Conservation (phyloP, 1,140 invertebrate species). For the Bursaphelenchus mucronatus region DNA sequence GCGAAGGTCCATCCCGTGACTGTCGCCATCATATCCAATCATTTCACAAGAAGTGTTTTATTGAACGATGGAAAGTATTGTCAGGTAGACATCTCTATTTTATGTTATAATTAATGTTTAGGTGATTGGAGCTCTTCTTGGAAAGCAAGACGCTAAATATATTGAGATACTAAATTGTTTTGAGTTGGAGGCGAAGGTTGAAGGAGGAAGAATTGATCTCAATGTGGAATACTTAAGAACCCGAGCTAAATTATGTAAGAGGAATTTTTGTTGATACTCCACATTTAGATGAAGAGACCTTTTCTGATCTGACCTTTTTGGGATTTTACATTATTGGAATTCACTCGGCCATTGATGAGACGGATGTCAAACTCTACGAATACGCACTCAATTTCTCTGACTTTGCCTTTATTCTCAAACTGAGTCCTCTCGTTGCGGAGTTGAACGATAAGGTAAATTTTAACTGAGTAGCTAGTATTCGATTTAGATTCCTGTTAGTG, state of each 20-base stretch:
- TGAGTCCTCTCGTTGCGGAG: slow-evolving; percentile 31
- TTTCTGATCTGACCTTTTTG: slow-evolving; percentile 41
- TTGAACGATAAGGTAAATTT: slow-evolving; percentile 35
- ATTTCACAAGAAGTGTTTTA: slow-evolving; percentile 37
- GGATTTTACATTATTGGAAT: slow-evolving; percentile 41
- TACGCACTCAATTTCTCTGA: slow-evolving; percentile 30
- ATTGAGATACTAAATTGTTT: slow-evolving; percentile 45
- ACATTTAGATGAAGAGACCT: slow-evolving; percentile 41
- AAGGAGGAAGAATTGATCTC: slow-evolving; percentile 19
- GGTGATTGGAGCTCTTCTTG: slow-evolving; percentile 40
- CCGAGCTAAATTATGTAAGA: slow-evolving; percentile 33
- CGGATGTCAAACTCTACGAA: slow-evolving; percentile 25
- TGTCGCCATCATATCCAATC: slow-evolving; percentile 35
- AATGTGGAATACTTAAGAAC: slow-evolving; percentile 46
- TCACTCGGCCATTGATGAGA: slow-evolving; percentile 17
- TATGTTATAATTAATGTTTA: slow-evolving; percentile 20
- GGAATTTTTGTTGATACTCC: slow-evolving; percentile 11
- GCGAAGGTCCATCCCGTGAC: slow-evolving; percentile 39
- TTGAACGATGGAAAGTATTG: slow-evolving; percentile 35
- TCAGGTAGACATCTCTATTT: neutral
- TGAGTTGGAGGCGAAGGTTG: slow-evolving; percentile 19
- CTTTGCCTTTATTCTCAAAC: slow-evolving; percentile 35
- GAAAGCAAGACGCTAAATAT: slow-evolving; percentile 34
- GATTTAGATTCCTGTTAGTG: slow-evolving; percentile 33
- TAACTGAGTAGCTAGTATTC: neutral